These are phyloP conservation scores for Neostethus bicornis DNA, from an alignment of 2,797 vertebrate genomes.

Conservation along the genomic window DNA sequence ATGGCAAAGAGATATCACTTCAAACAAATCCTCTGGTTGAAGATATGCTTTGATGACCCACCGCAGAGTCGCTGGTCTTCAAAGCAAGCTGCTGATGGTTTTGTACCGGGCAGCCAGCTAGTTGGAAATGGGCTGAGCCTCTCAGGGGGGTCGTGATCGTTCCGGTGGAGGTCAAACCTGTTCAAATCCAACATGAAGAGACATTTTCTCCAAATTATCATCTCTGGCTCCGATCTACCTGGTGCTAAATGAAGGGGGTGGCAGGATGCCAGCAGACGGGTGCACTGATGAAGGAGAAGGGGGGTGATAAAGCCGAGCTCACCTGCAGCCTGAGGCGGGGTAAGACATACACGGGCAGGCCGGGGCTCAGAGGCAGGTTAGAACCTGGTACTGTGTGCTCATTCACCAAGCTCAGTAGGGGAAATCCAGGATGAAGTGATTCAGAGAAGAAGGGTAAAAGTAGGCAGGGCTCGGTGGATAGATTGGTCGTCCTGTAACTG, in stretches of 20 bases:
- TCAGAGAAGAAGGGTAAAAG: conserved; percentile 28
- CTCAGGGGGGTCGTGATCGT: conserved; percentile 47
- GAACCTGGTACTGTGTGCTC: conserved; percentile 76
- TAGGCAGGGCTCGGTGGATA: too few relatives aligned
- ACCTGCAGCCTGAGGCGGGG: conserved; percentile 51
- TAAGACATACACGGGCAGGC: conserved; percentile 66
- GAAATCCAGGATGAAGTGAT: conserved; percentile 30
- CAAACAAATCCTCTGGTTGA: conserved; percentile 69
- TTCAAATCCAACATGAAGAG: conserved; percentile 58
- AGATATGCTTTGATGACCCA: conserved; percentile 79
- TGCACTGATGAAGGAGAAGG: conserved; percentile 66
- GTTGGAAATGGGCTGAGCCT: conserved; percentile 50
- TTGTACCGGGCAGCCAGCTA: conserved; percentile 38
- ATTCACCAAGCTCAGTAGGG: too few relatives aligned
- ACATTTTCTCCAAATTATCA: conserved; percentile 41
- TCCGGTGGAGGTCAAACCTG: conserved; percentile 58
- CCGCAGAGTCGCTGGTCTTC: conserved; percentile 68
- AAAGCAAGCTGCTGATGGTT: conserved; percentile 70
- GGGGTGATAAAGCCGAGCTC: conserved; percentile 54
- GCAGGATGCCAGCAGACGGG: conserved; percentile 72
- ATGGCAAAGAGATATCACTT: conserved; percentile 78
- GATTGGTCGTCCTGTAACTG: too few relatives aligned
- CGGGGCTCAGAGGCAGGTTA: conserved; percentile 79
- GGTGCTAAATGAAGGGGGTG: conserved; percentile 55
- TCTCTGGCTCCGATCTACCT: conserved; percentile 11